Evolutionary conservation across 2,888 invertebrate genomes (phyloP).

Genomic region (Caenorhabditis imperialis): DNA sequence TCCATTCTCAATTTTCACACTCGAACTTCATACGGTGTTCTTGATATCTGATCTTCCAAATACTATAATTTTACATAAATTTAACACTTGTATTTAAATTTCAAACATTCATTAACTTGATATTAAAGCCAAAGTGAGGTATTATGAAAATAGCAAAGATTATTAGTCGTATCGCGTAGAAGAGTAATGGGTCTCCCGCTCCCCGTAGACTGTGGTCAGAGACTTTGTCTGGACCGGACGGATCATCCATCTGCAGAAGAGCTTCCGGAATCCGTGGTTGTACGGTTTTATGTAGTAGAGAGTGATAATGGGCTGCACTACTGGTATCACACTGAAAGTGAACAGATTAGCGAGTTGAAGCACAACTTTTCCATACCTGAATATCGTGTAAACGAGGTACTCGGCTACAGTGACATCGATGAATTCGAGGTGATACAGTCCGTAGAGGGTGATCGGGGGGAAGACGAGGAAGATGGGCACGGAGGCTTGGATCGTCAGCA

Average conservation of each 20-base stretch:
- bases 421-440: conserved; percentile 64
- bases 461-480: conserved; percentile 67
- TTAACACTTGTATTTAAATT: too few species aligned
- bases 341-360: not conserved
- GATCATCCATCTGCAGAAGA: conserved; percentile 50
- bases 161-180: conserved; percentile 39
- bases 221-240: conserved; percentile 36
- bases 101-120: too few species aligned
- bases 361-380: conserved; percentile 46
- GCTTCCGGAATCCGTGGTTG: conserved; percentile 52
- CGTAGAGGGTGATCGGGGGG: conserved; percentile 67
- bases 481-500: conserved; percentile 67
- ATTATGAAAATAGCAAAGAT: not conserved
- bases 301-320: conserved; percentile 58
- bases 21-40: not conserved
- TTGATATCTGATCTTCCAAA: too few species aligned
- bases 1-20: not conserved
- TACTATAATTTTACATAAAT: too few species aligned
- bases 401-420: conserved; percentile 60
- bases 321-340: conserved; percentile 59
- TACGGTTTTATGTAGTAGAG: conserved; percentile 65
- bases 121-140: not conserved
- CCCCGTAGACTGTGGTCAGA: conserved; percentile 36
- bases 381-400: conserved; percentile 66
- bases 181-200: conserved; percentile 34